These are phyloP conservation scores for Corapipo altera DNA, from an alignment of 2,113 vertebrate genomes.

Conservation along the genomic window DNA sequence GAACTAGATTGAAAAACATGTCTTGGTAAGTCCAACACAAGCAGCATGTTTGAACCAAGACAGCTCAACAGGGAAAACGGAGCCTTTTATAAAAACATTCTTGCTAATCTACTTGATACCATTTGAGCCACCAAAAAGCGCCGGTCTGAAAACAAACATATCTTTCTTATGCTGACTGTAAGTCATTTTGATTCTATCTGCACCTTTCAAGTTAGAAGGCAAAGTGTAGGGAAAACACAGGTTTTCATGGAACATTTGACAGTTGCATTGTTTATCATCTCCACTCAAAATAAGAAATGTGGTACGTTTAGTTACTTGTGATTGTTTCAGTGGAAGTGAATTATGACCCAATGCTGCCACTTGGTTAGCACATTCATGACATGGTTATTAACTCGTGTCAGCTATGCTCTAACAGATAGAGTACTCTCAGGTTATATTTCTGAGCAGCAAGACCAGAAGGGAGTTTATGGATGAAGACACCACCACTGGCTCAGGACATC, in stretches of 20 bases:
- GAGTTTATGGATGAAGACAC: not conserved
- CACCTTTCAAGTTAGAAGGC: not conserved
- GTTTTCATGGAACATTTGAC: not conserved
- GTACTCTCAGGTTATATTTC: not conserved
- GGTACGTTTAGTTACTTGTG: fast-evolving
- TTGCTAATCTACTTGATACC: conserved; percentile 12
- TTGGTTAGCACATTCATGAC: not conserved
- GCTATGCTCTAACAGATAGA: not conserved
- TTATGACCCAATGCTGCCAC: not conserved
- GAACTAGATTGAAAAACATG: not conserved
- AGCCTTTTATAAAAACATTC: not conserved
- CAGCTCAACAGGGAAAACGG: not conserved
- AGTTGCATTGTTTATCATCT: not conserved
- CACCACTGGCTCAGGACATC: not conserved
- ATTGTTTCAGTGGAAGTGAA: not conserved
- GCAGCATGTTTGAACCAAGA: not conserved
- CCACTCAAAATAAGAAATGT: not conserved
- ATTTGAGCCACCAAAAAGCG: not conserved
- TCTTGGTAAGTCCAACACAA: not conserved
- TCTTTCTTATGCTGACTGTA: not conserved
- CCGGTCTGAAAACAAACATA: not conserved
- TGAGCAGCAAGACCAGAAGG: not conserved
- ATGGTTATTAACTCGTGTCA: not conserved
- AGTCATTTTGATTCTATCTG: not conserved
- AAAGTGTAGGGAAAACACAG: not conserved